These are phyloP conservation scores for Alaudala cheleensis DNA, from an alignment of 2,113 vertebrate species.

Conservation along the genomic window DNA sequence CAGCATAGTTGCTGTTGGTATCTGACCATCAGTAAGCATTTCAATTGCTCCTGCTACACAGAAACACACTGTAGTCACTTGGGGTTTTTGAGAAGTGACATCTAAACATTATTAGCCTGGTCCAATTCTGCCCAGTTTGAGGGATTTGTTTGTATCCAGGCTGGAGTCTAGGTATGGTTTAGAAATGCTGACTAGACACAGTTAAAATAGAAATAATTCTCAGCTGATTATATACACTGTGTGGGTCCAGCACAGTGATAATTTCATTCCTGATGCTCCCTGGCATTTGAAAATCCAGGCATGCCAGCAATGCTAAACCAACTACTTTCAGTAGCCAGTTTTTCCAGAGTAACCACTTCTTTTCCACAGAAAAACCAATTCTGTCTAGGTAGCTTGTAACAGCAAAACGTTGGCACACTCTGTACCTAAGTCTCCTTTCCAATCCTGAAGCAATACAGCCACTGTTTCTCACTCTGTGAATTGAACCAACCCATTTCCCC, in stretches of 20 bases:
- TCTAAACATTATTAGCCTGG: background rate
- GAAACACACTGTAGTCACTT: background rate
- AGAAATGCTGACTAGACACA: conserved; percentile 8
- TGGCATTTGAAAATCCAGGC: background rate
- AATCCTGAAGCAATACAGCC: background rate
- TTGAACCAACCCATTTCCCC: background rate
- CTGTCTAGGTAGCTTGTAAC: background rate
- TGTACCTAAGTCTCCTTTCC: background rate
- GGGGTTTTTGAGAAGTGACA: background rate
- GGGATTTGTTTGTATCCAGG: background rate
- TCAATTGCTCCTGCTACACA: background rate
- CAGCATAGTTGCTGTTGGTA: background rate
- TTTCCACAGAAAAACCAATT: background rate
- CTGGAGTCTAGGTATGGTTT: background rate
- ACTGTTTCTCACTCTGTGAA: background rate
- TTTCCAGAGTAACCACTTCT: background rate
- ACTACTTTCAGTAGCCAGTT: background rate
- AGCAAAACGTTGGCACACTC: background rate
- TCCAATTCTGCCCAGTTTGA: background rate
- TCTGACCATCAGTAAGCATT: background rate
- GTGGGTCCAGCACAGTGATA: background rate
- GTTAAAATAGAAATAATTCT: conserved; percentile 23
- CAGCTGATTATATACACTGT: background rate
- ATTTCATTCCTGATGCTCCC: conserved; percentile 22
- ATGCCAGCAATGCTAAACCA: background rate